These are phyloP conservation scores for Heliconius ismenius DNA, from an alignment of 2,888 invertebrate species.

Conservation along the genomic window DNA sequence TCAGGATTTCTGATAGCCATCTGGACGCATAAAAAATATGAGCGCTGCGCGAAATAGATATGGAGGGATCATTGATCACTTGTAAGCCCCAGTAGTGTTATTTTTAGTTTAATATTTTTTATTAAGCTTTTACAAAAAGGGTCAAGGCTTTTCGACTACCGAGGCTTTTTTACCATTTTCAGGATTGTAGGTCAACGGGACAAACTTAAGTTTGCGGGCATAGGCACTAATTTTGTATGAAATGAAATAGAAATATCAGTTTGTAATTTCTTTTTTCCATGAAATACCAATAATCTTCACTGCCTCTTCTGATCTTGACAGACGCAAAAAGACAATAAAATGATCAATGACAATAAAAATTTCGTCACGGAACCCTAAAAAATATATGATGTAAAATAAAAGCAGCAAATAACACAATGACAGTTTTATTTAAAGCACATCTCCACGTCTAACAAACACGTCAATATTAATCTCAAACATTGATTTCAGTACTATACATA, in stretches of 20 bases:
- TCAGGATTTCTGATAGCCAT: conserved; percentile 14
- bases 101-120: conserved; percentile 10
- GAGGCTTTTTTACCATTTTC: background rate
- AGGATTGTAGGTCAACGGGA: background rate
- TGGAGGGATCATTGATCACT: conserved; percentile 19
- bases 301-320: no score
- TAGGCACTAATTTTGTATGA: no score
- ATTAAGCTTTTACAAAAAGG: background rate
- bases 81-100: conserved; percentile 6
- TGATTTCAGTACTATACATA: conserved; percentile 29
- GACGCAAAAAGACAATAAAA: no score
- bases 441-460: conserved; percentile 32
- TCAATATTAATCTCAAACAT: conserved; percentile 33
- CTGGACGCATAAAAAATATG: conserved; percentile 20
- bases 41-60: background rate
- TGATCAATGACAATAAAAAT: no score
- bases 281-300: no score
- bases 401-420: conserved; percentile 12
- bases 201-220: no score
- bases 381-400: background rate
- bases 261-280: no score
- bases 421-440: conserved; percentile 39
- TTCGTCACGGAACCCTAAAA: background rate
- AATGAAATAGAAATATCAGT: no score
- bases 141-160: background rate